Conservation (phyloP, 2,888 invertebrate genomes). For the Ischnus inquisitorius region DNA sequence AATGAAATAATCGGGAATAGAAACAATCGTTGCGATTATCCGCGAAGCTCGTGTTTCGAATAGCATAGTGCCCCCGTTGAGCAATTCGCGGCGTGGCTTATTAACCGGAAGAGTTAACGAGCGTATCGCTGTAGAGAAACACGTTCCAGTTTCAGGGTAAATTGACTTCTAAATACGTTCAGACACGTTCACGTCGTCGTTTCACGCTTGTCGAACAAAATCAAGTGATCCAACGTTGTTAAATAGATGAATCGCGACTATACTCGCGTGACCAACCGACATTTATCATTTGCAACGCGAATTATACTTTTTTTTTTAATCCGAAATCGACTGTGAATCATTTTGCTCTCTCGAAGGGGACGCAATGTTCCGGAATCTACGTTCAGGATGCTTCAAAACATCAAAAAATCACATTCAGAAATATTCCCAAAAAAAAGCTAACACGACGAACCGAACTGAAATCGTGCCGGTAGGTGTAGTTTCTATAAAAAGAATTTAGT, state of each 20-base stretch:
- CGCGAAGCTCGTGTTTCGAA: neutral
- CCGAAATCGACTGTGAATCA: neutral
- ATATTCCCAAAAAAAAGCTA: too few relatives aligned
- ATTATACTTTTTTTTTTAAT: neutral
- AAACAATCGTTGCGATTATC: neutral
- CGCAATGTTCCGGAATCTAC: too few relatives aligned
- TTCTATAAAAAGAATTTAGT: too few relatives aligned
- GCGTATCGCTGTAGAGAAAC: constrained; percentile 1
- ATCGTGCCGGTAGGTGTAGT: too few relatives aligned
- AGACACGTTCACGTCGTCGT: neutral
- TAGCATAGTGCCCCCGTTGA: constrained; percentile 3
- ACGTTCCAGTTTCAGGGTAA: constrained; percentile 18
- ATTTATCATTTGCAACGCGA: neutral
- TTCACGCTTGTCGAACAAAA: neutral
- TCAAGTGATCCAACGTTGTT: neutral
- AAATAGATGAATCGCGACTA: neutral
- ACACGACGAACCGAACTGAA: too few relatives aligned
- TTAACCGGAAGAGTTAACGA: constrained; percentile 46
- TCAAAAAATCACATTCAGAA: too few relatives aligned
- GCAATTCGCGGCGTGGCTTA: constrained; percentile 19
- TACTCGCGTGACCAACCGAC: neutral
- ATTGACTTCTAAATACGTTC: constrained; percentile 28
- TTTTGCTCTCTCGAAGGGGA: too few relatives aligned
- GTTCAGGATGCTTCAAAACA: too few relatives aligned
- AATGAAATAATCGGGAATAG: neutral